phyloP scores from a whole-genome alignment of 2,797 vertebrate species.

The Phylloscopus collybita region DNA sequence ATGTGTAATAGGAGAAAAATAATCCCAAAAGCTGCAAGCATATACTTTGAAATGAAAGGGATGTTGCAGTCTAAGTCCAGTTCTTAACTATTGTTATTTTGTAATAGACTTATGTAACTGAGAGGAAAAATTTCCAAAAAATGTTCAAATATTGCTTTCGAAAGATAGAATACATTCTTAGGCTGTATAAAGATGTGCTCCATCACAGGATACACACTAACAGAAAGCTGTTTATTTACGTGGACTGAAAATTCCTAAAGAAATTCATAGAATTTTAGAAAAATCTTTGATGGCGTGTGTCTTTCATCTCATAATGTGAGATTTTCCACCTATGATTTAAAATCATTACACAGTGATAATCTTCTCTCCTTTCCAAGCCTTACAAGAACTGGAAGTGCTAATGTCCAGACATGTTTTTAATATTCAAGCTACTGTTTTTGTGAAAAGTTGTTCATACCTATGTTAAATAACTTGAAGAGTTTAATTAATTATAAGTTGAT shows the following conservation, averaged over 20 bases:
- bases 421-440: neutral
- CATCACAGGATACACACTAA: neutral
- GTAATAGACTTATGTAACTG: neutral
- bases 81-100: neutral
- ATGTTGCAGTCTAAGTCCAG: neutral
- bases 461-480: neutral
- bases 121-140: neutral
- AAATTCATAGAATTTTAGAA: neutral
- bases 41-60: conserved; percentile 2
- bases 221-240: neutral
- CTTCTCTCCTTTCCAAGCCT: neutral
- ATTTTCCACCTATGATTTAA: neutral
- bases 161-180: neutral
- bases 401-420: neutral
- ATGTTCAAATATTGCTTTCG: neutral
- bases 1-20: neutral
- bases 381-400: neutral
- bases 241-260: neutral
- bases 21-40: neutral
- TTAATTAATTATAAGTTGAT: neutral
- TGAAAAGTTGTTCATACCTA: neutral
- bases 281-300: neutral
- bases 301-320: neutral
- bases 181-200: neutral
- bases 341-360: neutral